These are phyloP conservation scores for Apamea sordens DNA, from an alignment of 2,888 invertebrate genomes.

Conservation along the genomic window DNA sequence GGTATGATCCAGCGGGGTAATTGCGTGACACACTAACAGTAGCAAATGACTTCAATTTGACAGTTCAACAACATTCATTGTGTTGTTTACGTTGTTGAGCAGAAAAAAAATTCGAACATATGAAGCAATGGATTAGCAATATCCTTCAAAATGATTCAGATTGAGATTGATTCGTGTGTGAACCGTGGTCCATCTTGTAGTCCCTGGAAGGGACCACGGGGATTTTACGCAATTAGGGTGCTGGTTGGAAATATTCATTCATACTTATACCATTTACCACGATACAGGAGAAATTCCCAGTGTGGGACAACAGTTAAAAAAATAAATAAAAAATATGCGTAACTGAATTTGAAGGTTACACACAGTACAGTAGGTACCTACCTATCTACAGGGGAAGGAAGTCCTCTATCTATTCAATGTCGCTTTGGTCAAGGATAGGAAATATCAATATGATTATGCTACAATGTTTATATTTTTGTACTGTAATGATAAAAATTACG, in stretches of 20 bases:
- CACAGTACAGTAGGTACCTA: neutral
- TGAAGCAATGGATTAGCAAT: too few species aligned
- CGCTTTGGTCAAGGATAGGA: conserved; percentile 23
- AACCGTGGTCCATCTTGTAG: too few species aligned
- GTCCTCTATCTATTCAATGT: conserved; percentile 35
- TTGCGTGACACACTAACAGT: too few species aligned
- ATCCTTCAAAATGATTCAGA: too few species aligned
- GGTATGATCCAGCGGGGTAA: too few species aligned
- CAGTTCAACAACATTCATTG: too few species aligned
- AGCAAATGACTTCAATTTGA: neutral
- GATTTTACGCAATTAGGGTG: neutral
- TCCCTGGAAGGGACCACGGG: too few species aligned
- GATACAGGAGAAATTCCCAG: too few species aligned
- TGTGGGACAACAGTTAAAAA: too few species aligned
- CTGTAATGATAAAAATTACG: neutral
- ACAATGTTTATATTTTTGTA: neutral
- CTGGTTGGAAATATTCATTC: neutral
- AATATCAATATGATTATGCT: neutral
- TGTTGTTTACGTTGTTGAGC: too few species aligned
- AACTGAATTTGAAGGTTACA: conserved; percentile 28
- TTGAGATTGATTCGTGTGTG: neutral
- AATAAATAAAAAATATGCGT: too few species aligned
- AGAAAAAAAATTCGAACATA: too few species aligned
- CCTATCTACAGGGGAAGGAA: conserved; percentile 41
- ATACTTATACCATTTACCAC: neutral